A percentile compares a stretch with the other conserved stretches of the same genome.
Conservation (phyloP, 2,113 vertebrate species). For the Grantiella picta region DNA sequence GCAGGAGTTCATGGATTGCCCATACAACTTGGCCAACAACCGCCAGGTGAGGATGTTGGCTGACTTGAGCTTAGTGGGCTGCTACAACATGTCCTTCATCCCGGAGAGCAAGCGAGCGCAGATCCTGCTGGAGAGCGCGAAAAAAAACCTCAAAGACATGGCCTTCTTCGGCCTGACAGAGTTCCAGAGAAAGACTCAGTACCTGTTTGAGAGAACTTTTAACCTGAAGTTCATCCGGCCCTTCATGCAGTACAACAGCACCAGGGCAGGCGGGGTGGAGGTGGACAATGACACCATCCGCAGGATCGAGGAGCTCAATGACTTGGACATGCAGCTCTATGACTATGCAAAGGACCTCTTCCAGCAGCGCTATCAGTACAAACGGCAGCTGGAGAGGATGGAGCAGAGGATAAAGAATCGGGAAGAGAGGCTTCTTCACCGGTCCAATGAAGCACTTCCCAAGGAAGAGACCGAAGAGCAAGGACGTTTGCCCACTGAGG, state of each 20-base stretch:
- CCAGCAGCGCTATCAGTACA: conserved; percentile 98
- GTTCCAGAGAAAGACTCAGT: conserved; percentile 99
- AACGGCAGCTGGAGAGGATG: conserved; percentile 89
- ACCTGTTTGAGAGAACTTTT: conserved; percentile 97
- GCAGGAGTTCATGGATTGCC: conserved; percentile 99
- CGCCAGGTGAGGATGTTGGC: conserved; percentile 96
- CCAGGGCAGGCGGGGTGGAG: conserved; percentile 92
- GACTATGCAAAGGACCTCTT: conserved; percentile 98
- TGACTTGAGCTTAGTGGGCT: conserved; percentile 95
- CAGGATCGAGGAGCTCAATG: conserved; percentile 95
- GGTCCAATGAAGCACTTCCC: conserved; percentile 78
- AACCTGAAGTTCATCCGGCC: conserved; percentile 95
- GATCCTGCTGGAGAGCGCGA: conserved; percentile 93
- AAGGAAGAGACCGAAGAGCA: conserved; percentile 80
- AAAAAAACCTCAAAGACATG: conserved; percentile 98
- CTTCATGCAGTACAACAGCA: conserved; percentile 99
- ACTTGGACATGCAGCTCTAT: conserved; percentile 96
- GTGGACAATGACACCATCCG: conserved; percentile 88
- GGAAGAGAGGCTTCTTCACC: conserved; percentile 81
- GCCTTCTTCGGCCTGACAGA: conserved; percentile 98
- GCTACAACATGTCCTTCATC: conserved; percentile 98
- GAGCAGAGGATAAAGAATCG: conserved; percentile 88
- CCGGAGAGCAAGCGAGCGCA: conserved; percentile 93
- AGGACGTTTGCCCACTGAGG: conserved; percentile 90
- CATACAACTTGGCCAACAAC: conserved; percentile 97